Evolutionary conservation across 2,113 vertebrate species (phyloP).

Genomic region (Vidua macroura): DNA sequence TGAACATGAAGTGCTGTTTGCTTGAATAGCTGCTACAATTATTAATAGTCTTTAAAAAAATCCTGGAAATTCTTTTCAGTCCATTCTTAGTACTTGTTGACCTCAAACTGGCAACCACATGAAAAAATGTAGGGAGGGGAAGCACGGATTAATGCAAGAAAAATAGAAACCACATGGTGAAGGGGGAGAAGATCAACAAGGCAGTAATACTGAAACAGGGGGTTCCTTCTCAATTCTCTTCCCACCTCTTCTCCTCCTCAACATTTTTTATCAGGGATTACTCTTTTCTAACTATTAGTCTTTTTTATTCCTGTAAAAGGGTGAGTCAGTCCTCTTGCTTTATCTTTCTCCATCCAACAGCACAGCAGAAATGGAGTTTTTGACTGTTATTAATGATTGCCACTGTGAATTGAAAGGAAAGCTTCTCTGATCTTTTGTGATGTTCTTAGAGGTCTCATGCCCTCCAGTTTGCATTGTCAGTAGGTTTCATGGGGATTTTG

Average conservation of each 20-base stretch:
- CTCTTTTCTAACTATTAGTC: not conserved
- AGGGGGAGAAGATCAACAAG: constrained; percentile 46
- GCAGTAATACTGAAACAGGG: constrained; percentile 22
- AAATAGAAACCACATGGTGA: constrained; percentile 59
- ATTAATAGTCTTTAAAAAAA: constrained; percentile 67
- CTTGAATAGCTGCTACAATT: constrained; percentile 41
- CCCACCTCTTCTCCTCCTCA: not conserved
- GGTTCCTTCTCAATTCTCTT: not conserved
- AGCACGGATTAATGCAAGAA: constrained; percentile 35
- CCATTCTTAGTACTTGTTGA: constrained; percentile 53
- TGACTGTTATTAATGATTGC: not conserved
- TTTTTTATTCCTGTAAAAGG: not conserved
- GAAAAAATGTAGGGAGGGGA: constrained; percentile 62
- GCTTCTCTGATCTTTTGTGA: not conserved
- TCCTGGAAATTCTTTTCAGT: constrained; percentile 62
- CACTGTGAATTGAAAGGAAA: not conserved
- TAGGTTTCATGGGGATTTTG: not conserved
- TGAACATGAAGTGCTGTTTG: not conserved
- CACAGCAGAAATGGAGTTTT: not conserved
- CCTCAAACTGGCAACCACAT: constrained; percentile 45
- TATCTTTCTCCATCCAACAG: not conserved
- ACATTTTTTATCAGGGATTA: not conserved
- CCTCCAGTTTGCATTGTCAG: not conserved
- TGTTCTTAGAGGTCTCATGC: not conserved
- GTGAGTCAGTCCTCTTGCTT: not conserved